Evolutionary conservation across 2,888 invertebrate species (phyloP).

Genomic region (Lomographa bimaculata): DNA sequence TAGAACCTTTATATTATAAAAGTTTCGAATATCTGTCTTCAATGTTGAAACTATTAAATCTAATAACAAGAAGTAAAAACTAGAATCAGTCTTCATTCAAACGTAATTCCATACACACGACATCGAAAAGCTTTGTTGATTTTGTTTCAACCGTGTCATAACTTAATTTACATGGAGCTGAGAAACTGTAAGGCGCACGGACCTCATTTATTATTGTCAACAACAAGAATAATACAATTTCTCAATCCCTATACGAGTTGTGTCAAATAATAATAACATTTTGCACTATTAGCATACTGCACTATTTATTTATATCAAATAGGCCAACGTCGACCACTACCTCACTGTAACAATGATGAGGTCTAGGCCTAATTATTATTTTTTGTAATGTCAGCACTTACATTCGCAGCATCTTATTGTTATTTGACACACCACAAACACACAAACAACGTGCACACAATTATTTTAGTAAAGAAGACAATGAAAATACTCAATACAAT

Average conservation of each 20-base stretch:
- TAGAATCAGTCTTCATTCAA: conserved; percentile 79
- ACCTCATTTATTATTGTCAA: conserved; percentile 26
- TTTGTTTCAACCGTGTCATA: conserved; percentile 3
- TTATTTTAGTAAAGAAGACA: conserved; percentile 25
- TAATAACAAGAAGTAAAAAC: conserved; percentile 57
- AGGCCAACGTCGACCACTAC: no score
- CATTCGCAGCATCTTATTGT: neutral
- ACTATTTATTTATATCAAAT: no score
- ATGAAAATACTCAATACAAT: conserved; percentile 23
- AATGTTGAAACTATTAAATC: conserved; percentile 42
- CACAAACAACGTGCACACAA: conserved; percentile 18
- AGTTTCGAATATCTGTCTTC: conserved; percentile 34
- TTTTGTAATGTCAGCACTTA: no score
- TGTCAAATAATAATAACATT: conserved; percentile 2
- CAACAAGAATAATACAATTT: conserved; percentile 27
- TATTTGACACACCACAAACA: conserved; percentile 3
- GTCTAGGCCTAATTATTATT: no score
- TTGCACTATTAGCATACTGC: no score
- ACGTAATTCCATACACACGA: conserved; percentile 48
- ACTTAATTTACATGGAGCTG: conserved; percentile 8
- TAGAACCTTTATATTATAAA: conserved; percentile 27
- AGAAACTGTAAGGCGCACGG: conserved; percentile 25
- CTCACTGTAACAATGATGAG: no score
- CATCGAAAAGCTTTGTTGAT: conserved; percentile 28
- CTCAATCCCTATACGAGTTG: neutral